A percentile compares a stretch with the other conserved stretches of the same genome.
phyloP scores from a whole-genome alignment of 2,113 vertebrate genomes.

The Baryphthengus martii region DNA sequence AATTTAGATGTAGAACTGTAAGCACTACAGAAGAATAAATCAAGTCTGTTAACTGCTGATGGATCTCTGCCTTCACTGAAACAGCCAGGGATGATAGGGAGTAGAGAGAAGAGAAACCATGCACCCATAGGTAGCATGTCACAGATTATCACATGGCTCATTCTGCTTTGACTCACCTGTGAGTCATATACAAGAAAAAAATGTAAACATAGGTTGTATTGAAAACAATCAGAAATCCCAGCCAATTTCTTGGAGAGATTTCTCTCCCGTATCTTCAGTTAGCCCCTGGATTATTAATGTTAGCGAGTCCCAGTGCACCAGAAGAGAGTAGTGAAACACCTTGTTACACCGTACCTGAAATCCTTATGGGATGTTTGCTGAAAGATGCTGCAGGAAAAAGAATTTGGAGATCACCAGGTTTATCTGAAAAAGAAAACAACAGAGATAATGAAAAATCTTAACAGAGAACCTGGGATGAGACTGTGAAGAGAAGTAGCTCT shows the following conservation, averaged over 20 bases:
- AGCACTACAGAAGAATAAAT: neutral
- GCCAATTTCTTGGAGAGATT: neutral
- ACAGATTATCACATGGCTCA: neutral
- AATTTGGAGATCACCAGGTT: neutral
- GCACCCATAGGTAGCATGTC: neutral
- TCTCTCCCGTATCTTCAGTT: neutral
- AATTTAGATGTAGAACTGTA: neutral
- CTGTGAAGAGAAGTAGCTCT: neutral
- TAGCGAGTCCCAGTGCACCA: neutral
- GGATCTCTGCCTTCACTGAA: neutral
- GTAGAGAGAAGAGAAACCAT: neutral
- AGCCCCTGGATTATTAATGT: neutral
- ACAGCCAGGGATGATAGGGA: neutral
- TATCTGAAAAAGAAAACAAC: neutral
- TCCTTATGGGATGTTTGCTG: neutral
- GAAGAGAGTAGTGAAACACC: neutral
- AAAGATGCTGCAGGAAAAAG: neutral
- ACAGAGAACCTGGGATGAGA: neutral
- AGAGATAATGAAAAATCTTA: neutral
- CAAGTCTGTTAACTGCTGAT: neutral
- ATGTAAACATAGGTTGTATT: rapidly evolving
- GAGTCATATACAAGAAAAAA: neutral
- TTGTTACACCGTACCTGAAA: neutral
- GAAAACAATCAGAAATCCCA: neutral
- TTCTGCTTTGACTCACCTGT: neutral